phyloP scores from a whole-genome alignment of 2,113 vertebrate genomes.

The Tragelaphus scriptus region DNA sequence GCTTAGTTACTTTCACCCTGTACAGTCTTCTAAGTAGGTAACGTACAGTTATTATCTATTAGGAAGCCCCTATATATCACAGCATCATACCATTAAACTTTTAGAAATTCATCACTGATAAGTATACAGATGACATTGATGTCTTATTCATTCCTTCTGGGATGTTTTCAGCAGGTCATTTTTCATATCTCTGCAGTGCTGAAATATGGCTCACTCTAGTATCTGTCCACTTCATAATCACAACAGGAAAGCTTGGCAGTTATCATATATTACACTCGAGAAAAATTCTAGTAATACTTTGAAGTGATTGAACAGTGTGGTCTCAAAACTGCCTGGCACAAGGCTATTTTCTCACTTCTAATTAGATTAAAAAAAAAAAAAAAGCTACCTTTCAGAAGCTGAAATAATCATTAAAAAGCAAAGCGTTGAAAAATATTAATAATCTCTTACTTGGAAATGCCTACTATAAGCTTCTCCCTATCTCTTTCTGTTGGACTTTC shows the following conservation, averaged over 20 bases:
- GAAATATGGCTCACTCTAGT: constrained; percentile 79
- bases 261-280: constrained; percentile 80
- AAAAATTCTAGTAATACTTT: constrained; percentile 78
- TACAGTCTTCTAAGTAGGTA: constrained; percentile 65
- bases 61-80: constrained; percentile 72
- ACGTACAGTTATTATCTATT: constrained; percentile 73
- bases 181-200: constrained; percentile 78
- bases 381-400: not conserved
- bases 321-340: constrained; percentile 72
- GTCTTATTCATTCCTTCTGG: constrained; percentile 81
- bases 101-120: constrained; percentile 81
- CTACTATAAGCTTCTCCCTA: not conserved
- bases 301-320: constrained; percentile 79
- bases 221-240: constrained; percentile 81
- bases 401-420: not conserved
- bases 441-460: not conserved
- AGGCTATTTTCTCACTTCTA: constrained; percentile 4
- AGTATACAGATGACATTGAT: constrained; percentile 81
- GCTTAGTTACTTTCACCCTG: constrained; percentile 65
- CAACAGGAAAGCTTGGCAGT: constrained; percentile 81
- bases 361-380: not conserved
- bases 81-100: constrained; percentile 74
- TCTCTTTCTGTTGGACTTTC: not conserved
- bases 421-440: not conserved
- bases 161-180: constrained; percentile 77